Evolutionary conservation across 1,140 invertebrate species (phyloP).

Genomic region (Ceratosolen solmsi): DNA sequence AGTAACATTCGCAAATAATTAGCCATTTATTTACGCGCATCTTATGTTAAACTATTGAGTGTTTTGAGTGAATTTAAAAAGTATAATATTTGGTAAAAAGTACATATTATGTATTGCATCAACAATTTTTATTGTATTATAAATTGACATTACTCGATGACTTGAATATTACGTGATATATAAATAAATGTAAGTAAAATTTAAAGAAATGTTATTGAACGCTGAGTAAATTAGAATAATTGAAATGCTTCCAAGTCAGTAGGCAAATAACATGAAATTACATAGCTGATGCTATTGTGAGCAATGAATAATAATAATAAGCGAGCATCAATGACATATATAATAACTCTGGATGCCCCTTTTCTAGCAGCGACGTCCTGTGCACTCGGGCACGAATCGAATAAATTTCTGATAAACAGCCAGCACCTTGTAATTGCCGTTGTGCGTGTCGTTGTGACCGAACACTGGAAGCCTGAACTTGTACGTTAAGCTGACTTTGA

Average conservation of each 20-base stretch:
- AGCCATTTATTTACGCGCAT: too few species aligned
- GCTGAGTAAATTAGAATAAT: neutral
- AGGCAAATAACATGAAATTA: neutral
- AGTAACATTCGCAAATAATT: too few species aligned
- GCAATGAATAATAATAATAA: constrained; percentile 27
- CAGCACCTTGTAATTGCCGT: constrained; percentile 71
- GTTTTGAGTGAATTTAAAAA: too few species aligned
- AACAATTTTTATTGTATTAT: neutral
- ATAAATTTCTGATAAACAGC: constrained; percentile 71
- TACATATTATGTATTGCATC: neutral
- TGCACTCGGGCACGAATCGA: constrained; percentile 52
- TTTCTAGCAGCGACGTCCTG: constrained; percentile 21
- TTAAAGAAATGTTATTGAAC: neutral
- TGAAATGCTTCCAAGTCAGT: neutral
- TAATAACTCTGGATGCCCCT: constrained; percentile 42
- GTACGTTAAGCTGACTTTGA: neutral
- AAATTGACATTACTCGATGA: too few species aligned
- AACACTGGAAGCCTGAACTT: constrained; percentile 14
- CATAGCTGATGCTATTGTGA: constrained; percentile 17
- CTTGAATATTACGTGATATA: neutral
- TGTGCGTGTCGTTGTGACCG: constrained; percentile 67
- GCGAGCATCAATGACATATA: constrained; percentile 23
- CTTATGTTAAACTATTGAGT: too few species aligned
- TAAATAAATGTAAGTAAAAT: neutral
- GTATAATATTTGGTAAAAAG: too few species aligned